Evolutionary conservation across 1,140 invertebrate species (phyloP), one percentile per base, ranked within the genome.

Genomic region (Phocides pigmalion): DNA sequence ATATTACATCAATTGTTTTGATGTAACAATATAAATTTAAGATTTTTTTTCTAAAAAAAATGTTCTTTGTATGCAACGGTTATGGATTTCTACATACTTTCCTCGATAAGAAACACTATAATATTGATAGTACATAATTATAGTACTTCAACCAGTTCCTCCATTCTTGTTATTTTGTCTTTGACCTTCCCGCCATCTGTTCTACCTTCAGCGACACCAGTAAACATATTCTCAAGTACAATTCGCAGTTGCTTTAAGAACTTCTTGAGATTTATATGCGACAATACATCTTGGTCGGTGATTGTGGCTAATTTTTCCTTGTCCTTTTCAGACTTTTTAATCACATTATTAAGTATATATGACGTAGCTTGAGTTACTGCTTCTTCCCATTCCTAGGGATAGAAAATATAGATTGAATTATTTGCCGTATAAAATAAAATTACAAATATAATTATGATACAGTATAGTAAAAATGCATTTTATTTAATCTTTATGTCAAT

Each of bases 91-190:
- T n/a, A n/a, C n/a, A n/a, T n/a, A n/a, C n/a, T n/a, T n/a, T n/a
- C n/a, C n/a, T n/a, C n/a, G n/a, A n/a, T n/a, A n/a, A n/a, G n/a
- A n/a, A n/a, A n/a, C n/a, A n/a, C n/a, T 69, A 49, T 39, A 47
- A 58, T 39, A 65, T 62, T 68, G 51, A 62, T 64, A 56, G n/a
- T n/a, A n/a, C n/a, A 44, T 61, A 59, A 68, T 78, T 82, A 90
- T 73, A 90, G 70, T 42, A 89, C 79, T 80, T 89, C 85, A 41
- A 90, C 82, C 32, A 90, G 68, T 62, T 89, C 88, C 76, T 90
- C 82, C 22, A 86, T 81, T 3, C 88, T 69, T 49, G 62, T 75
- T 46, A 85, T 64, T 25, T 68, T 74, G 9, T 71, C 61, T 47
- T 70, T 70, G 12, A 61, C 44, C 22, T 37, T 44, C 6, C 6